Evolutionary conservation across 1,140 invertebrate species (phyloP).

Genomic region (Mactra quadrangularis): DNA sequence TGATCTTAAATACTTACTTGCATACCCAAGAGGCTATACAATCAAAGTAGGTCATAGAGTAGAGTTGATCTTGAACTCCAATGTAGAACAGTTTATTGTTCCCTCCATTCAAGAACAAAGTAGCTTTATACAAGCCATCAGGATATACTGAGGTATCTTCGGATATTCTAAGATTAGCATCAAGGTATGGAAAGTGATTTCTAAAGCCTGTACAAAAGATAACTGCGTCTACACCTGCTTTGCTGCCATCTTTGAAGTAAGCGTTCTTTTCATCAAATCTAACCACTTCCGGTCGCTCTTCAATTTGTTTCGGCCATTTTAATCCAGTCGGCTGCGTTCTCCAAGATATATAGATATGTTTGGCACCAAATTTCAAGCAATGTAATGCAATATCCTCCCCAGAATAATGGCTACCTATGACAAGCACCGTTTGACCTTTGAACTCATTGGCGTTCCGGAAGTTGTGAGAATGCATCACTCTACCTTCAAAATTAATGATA

Average conservation of each 20-base stretch:
- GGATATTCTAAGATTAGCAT: constrained; percentile 6
- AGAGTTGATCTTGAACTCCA: not conserved
- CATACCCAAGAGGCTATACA: no score
- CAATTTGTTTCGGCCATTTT: constrained; percentile 28
- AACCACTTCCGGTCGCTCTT: constrained; percentile 33
- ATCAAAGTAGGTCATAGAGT: not conserved
- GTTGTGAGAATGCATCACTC: constrained; percentile 58
- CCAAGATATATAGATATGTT: constrained; percentile 3
- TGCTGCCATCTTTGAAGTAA: constrained; percentile 50
- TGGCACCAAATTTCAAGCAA: constrained; percentile 42
- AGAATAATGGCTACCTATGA: constrained; percentile 44
- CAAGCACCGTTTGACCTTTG: constrained; percentile 45
- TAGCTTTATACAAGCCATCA: constrained; percentile 43
- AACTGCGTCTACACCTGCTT: constrained; percentile 33
- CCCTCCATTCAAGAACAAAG: not conserved
- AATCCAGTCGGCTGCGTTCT: constrained; percentile 7
- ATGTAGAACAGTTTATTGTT: constrained; percentile 15
- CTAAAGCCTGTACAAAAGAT: constrained; percentile 54
- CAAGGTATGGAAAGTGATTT: constrained; percentile 46
- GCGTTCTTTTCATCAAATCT: constrained; percentile 11
- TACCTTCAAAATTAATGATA: constrained; percentile 27
- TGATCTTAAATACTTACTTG: no score
- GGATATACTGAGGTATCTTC: constrained; percentile 22
- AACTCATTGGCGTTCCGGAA: constrained; percentile 36
- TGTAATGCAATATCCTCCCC: constrained; percentile 52